Evolutionary conservation across 2,888 invertebrate species (phyloP).

Genomic region (Aphodius granarius): DNA sequence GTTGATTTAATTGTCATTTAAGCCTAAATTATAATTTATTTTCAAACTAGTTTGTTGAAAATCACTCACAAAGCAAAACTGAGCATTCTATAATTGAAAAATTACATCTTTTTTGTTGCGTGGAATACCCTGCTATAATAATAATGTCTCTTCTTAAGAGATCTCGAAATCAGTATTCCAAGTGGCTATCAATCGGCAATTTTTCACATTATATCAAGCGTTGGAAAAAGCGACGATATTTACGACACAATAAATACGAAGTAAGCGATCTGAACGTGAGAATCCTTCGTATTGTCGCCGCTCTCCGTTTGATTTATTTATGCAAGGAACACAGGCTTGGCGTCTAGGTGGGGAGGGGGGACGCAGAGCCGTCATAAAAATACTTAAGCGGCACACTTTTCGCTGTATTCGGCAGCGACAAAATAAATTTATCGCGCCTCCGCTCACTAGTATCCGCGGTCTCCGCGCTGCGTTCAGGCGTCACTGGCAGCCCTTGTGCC

Average conservation of each 20-base stretch:
- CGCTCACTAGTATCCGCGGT: neutral
- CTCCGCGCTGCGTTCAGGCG: slow-evolving; percentile 18
- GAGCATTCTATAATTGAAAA: too few relatives aligned
- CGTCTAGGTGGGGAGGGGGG: neutral
- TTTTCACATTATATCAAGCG: neutral
- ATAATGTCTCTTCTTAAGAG: too few relatives aligned
- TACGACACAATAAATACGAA: neutral
- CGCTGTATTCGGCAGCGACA: neutral
- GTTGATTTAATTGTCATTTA: too few relatives aligned
- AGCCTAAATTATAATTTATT: too few relatives aligned
- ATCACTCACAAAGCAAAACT: too few relatives aligned
- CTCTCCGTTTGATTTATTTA: neutral
- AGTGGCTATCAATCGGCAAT: neutral
- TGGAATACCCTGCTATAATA: too few relatives aligned
- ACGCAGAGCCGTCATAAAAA: neutral
- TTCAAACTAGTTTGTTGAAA: too few relatives aligned
- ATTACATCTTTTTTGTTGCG: too few relatives aligned
- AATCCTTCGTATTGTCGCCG: neutral
- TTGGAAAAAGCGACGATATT: neutral
- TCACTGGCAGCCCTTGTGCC: slow-evolving; percentile 36
- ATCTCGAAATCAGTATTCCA: neutral
- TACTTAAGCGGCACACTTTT: neutral
- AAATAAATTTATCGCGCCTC: neutral
- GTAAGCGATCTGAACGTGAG: neutral
- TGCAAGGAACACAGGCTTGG: neutral